Base-by-base conservation (phyloP, 2,797 vertebrate species). In the Cossypha caffra region DNA sequence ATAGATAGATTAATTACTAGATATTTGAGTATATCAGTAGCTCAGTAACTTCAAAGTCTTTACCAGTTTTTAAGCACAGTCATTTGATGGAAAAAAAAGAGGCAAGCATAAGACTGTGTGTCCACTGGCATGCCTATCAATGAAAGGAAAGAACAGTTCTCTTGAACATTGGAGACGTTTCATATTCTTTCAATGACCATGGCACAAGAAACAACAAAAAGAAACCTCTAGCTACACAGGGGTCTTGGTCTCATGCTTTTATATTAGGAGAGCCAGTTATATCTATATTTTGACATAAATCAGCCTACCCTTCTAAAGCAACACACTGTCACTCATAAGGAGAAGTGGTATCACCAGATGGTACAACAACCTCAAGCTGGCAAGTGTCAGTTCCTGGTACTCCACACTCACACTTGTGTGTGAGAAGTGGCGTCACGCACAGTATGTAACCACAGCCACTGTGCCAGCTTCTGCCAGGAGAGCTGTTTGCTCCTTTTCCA, bases 391-490 rank as follows among this genome's bases (percentile, higher is more conserved):
- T 51, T 68, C 64, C 7, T 16, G 43, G 64, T 47, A 75, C 29
- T 35, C 35, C 50, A 16, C 0, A 0, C 52, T 78, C 47, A 55
- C 29, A 5, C 31, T 47, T 25, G 26, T 17, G 35, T 19, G 62
- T 4, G 51, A 74, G 73, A 81, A 86, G 77, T 0, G 0, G 18
- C 62, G 40, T 6, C 2, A 0, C 8, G 21, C 23, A 25, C 1
- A 0, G 61, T 11, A 33, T 0, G 0, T n/a, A 85, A 85, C 74
- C 61, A 40, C 86, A 92, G 54, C 64, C 69, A 80, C 66, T 10
- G 1, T 28, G 47, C 35, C 37, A 20, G 47, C 64, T 66, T 62
- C 78, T 93, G 78, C 84, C 63, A 54, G 61, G 16, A 73, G 35
- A 86, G 35, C 11, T 24, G 64, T 50, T 94, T 9, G 2, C 58